A percentile compares a stretch with the other conserved stretches of the same genome.
phyloP scores from a whole-genome alignment of 1,140 invertebrate genomes.

The Pseudomyrmex gracilis region DNA sequence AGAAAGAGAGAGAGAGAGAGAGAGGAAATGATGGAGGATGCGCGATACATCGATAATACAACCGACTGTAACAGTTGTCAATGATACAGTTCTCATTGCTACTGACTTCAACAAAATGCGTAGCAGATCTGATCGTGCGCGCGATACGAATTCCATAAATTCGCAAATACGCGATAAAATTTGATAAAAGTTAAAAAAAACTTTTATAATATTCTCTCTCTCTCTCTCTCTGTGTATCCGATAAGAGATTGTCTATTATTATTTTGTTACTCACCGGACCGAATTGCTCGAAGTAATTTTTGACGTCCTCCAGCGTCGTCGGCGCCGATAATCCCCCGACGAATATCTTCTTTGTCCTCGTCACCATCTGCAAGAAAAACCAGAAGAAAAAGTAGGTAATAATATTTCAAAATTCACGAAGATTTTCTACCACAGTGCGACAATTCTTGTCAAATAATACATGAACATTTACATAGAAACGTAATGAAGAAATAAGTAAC shows the following conservation, averaged over 20 bases:
- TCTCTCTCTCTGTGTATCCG: too few relatives aligned
- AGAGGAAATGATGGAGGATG: constrained; percentile 54
- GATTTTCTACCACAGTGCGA: too few relatives aligned
- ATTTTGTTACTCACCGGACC: constrained; percentile 95
- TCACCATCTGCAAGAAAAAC: constrained; percentile 96
- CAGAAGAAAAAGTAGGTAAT: constrained; percentile 29
- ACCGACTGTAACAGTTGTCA: constrained; percentile 51
- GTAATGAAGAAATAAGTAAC: not conserved
- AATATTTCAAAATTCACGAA: not conserved
- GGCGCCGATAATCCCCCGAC: constrained; percentile 99
- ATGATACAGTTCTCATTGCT: constrained; percentile 40
- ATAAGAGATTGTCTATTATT: too few relatives aligned
- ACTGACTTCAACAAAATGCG: not conserved
- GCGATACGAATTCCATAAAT: constrained; percentile 10
- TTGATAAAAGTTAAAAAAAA: too few relatives aligned
- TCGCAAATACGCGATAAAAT: not conserved
- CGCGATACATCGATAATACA: constrained; percentile 58
- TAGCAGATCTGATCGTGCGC: not conserved
- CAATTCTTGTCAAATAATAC: too few relatives aligned
- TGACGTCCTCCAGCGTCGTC: constrained; percentile 99
- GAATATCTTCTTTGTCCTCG: constrained; percentile 99
- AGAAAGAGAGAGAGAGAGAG: not conserved
- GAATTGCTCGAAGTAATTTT: constrained; percentile 99
- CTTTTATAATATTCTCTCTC: not conserved
- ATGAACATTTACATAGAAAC: not conserved